Base-by-base conservation (phyloP, 2,888 invertebrate species). In the Muscina levida region DNA sequence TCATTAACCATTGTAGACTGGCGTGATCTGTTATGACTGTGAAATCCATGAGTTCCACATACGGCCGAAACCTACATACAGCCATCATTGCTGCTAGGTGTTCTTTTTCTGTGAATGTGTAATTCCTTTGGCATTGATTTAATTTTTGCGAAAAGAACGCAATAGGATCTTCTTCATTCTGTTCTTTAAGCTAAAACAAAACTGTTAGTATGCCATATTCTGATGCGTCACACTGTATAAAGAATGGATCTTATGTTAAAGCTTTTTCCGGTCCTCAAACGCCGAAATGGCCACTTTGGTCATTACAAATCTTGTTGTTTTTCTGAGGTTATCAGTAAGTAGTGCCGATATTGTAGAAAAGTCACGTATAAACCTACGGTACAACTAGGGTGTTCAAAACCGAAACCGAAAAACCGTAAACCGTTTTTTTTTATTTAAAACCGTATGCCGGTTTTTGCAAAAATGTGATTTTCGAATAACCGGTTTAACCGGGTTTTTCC, bases 151-250 rank as follows among this genome's bases (percentile, higher is more conserved):
- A 67, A 46, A 79, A 75, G 22, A 71, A 82, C 0, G 78, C 67
- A 8, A 81, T 71, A 1, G 80, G 80, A 8, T 10, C 13, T 22
- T 46, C 17, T 78, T 77, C 76, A 6, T 44, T 39, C 1, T 59
- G 46, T 1, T 66, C 57, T 15, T 26, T 0, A 31, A n/a, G 5
- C 26, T 26, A n/a, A 31, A 6, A 57, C 31, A 31, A 57, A 5
- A 3, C 26, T 13, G 57, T 37, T 37, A 13, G 8, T 8, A 31
- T 4, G 13, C 37, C 26, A 3, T 31, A 10, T n/a, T 2, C 15
- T 15, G 48, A 67, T 13, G 83, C 81, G 70, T 83, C 83, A 56
- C 82, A 82, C n/a, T 82, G 82, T 3, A 83, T 56, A 15, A 42
- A 66, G 44, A 82, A 82, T 0, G 82, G 83, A 1, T 79, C 77